Evolutionary conservation across 2,113 vertebrate genomes (phyloP), one percentile per base, ranked within the genome.

Genomic region (Melanotaenia duboulayi): DNA sequence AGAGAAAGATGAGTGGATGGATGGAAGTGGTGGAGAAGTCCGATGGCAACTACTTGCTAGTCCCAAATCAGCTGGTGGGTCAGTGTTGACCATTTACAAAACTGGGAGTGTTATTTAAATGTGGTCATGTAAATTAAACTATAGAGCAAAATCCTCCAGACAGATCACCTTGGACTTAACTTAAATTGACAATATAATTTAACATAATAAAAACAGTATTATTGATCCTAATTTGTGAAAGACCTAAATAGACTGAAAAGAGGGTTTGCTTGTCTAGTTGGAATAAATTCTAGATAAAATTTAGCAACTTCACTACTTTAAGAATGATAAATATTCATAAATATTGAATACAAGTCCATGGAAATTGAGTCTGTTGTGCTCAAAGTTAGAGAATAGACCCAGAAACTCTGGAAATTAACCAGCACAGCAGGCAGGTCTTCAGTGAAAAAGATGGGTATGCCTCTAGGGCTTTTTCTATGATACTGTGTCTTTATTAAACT

Each of bases 401-500:
- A 40, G 39, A 40, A 40, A 40, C 39, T 40, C 11, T 40, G 39
- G 39, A 40, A 11, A 40, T 40, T 11, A 46, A 52, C 67, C 23
- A 28, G 20, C 25, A 37, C 58, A 25, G 42, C 28, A 44, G 61
- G 35, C 48, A 20, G 25, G 3, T 62, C 50, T 25, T 49, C 39
- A 59, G 61, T 42, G 20, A 61, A 16, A 61, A 65, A 40, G 9
- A 17, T 9, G 17, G 58, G 55, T 32, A 51, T 1, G 14, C 67
- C 75, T 74, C 16, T 42, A 72, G 28, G 35, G 39, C 62, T 59
- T 57, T 20, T n/a, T 23, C 58, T 20, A 49, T 58, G 9, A 51
- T 24, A 68, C 69, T 74, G 54, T 28, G 19, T n/a, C 19, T 39
- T 28, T 44, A 28, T 62, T 63, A 61, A 37, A 63, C 25, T 42